Conservation (phyloP, 2,888 invertebrate genomes). For the Lasioglossum villosulum region DNA sequence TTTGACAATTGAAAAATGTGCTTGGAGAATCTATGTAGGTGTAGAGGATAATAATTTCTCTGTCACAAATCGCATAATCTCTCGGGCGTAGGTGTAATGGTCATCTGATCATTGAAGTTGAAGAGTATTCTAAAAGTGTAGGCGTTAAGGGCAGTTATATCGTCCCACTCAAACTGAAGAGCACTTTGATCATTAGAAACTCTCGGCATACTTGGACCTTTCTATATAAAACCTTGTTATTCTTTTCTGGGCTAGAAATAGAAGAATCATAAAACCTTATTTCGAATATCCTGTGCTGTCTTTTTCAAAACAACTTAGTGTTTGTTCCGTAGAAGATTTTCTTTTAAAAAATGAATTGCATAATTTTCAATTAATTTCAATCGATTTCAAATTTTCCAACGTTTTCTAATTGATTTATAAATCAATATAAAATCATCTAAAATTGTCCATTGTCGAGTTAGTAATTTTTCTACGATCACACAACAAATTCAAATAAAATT, state of each 20-base stretch:
- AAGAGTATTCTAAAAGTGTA: not conserved
- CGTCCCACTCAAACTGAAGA: not conserved
- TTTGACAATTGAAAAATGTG: not conserved
- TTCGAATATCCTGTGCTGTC: not conserved
- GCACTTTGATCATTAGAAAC: not conserved
- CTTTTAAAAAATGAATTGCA: not conserved
- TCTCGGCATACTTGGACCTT: not conserved
- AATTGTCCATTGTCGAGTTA: not conserved
- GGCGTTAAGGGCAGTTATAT: not conserved
- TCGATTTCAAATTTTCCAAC: not conserved
- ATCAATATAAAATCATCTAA: not conserved
- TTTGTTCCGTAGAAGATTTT: not conserved
- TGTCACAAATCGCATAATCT: not conserved
- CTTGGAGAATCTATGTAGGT: not conserved
- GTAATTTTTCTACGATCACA: too few relatives aligned
- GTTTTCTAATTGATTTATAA: not conserved
- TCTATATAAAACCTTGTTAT: not conserved
- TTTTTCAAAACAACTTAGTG: not conserved
- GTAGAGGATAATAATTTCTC: not conserved
- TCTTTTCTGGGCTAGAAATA: not conserved
- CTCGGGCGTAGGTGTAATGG: not conserved
- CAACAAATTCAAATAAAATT: too few relatives aligned
- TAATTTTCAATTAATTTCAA: not conserved
- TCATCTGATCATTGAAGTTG: not conserved
- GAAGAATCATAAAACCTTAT: not conserved